Evolutionary conservation across 2,113 vertebrate genomes (phyloP).

Genomic region (Echinops telfairi): DNA sequence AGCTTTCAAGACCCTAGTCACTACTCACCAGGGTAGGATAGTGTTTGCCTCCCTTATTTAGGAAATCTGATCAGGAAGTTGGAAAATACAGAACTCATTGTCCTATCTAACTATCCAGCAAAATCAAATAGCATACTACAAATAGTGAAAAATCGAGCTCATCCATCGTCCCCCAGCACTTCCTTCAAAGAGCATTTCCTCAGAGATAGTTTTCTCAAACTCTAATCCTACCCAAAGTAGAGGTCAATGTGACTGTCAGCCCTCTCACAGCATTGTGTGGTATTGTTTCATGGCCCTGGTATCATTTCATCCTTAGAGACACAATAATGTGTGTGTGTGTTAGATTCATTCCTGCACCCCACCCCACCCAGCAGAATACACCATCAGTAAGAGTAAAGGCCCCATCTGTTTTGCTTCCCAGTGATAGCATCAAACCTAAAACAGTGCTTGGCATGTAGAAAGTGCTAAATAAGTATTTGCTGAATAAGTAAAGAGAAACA

Average conservation of each 20-base stretch:
- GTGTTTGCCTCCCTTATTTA: not conserved
- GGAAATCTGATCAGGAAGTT: not conserved
- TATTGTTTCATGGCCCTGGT: not conserved
- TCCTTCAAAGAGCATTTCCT: not conserved
- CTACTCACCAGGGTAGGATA: too few species aligned
- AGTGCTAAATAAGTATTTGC: slow-evolving; percentile 70
- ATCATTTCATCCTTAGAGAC: not conserved
- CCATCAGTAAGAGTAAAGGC: not conserved
- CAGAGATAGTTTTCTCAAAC: slow-evolving; percentile 2
- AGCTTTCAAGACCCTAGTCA: too few species aligned
- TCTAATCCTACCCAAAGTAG: not conserved
- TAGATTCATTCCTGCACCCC: not conserved
- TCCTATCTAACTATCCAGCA: not conserved
- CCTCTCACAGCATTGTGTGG: not conserved
- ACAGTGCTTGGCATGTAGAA: not conserved
- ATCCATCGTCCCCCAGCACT: not conserved
- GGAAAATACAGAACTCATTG: slow-evolving; percentile 6
- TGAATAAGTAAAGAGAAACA: slow-evolving; percentile 62
- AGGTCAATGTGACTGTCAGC: not conserved
- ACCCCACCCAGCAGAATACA: not conserved
- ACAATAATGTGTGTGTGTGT: slow-evolving; percentile 27
- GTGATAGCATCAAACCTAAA: slow-evolving; percentile 31
- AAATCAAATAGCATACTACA: not conserved
- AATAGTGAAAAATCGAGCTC: not conserved
- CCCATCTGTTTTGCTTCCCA: slow-evolving; percentile 8